Evolutionary conservation across 2,888 invertebrate species (phyloP).

Genomic region (Cyclophora punctaria): DNA sequence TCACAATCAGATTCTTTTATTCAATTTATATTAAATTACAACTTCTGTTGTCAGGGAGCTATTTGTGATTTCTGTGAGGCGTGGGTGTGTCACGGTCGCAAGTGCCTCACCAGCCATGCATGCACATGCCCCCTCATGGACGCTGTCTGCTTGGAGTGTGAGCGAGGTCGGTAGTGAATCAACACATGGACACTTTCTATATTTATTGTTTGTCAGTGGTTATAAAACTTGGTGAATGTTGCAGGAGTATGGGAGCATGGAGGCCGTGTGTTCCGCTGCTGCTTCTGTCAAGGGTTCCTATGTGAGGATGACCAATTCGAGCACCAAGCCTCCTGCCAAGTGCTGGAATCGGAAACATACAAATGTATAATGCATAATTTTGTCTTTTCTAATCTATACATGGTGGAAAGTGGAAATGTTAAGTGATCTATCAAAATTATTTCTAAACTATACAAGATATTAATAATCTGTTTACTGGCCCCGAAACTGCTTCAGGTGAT

Average conservation of each 20-base stretch:
- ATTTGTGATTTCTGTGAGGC: slow-evolving; percentile 98
- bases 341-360: slow-evolving; percentile 94
- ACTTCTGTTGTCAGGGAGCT: slow-evolving; percentile 80
- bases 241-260: slow-evolving; percentile 95
- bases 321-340: slow-evolving; percentile 97
- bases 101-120: slow-evolving; percentile 92
- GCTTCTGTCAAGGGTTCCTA: slow-evolving; percentile 89
- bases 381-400: too few species aligned
- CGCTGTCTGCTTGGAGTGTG: slow-evolving; percentile 93
- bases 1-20: background rate
- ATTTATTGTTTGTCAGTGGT: background rate
- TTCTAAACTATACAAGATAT: too few species aligned
- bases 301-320: slow-evolving; percentile 98
- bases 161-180: slow-evolving; percentile 72
- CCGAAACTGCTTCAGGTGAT: too few species aligned
- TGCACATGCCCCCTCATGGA: slow-evolving; percentile 93
- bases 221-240: background rate
- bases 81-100: slow-evolving; percentile 96
- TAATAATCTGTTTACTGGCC: too few species aligned
- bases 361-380: slow-evolving; percentile 79
- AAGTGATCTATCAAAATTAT: too few species aligned
- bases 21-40: background rate
- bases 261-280: slow-evolving; percentile 91
- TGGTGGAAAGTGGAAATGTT: too few species aligned
- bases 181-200: background rate